Conservation (phyloP, 2,113 vertebrate species). For the Danionella cerebrum region DNA sequence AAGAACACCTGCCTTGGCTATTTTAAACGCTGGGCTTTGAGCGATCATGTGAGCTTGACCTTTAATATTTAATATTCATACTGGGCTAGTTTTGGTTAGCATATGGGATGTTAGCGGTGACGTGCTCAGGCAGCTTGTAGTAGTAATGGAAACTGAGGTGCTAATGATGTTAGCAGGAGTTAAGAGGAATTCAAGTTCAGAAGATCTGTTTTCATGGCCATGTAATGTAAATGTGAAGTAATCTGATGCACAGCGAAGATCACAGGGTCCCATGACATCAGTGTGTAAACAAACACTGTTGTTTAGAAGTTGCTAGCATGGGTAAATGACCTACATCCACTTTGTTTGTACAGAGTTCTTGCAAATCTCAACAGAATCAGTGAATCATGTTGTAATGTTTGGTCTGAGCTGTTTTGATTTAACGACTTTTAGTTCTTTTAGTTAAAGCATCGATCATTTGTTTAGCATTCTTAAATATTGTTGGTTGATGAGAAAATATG, state of each 20-base stretch:
- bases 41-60: not conserved
- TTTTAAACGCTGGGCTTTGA: not conserved
- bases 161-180: not conserved
- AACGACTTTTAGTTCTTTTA: too few relatives aligned
- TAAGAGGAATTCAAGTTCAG: not conserved
- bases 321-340: not conserved
- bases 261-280: not conserved
- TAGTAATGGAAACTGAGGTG: not conserved
- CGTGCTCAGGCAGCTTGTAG: not conserved
- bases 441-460: too few relatives aligned
- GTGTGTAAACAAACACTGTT: not conserved
- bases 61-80: not conserved
- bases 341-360: not conserved
- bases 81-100: constrained; percentile 24
- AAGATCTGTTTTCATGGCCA: not conserved
- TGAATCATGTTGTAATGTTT: too few relatives aligned
- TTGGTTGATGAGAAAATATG: too few relatives aligned
- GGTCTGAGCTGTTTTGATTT: too few relatives aligned
- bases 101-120: not conserved
- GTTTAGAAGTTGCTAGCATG: not conserved
- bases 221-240: not conserved
- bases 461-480: too few relatives aligned
- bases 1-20: constrained; percentile 7
- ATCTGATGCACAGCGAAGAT: not conserved
- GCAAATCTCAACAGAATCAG: too few relatives aligned